phyloP scores from a whole-genome alignment of 2,113 vertebrate genomes.

The Aptenodytes patagonicus region DNA sequence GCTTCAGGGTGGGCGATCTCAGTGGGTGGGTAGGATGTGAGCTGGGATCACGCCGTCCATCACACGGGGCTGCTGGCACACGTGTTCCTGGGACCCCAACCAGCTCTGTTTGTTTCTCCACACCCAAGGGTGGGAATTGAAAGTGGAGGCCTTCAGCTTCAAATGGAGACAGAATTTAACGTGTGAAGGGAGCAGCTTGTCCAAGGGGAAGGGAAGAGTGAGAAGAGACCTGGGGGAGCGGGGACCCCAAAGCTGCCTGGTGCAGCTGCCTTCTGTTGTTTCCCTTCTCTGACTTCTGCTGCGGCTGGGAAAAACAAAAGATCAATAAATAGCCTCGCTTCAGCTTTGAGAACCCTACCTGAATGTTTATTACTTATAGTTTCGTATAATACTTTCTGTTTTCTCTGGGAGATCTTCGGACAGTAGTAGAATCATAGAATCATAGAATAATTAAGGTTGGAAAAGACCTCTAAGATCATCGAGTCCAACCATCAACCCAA shows the following conservation, averaged over 20 bases:
- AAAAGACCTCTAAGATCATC: too few relatives aligned
- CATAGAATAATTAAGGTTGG: too few relatives aligned
- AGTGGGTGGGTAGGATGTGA: background rate
- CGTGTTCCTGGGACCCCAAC: background rate
- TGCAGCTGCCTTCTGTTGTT: background rate
- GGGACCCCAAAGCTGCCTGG: background rate
- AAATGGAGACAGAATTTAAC: background rate
- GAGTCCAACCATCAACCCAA: too few relatives aligned
- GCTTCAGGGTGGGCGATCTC: background rate
- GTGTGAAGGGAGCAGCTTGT: background rate
- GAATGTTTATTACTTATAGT: background rate
- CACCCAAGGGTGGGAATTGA: background rate
- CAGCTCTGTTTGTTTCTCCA: background rate
- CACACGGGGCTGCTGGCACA: background rate
- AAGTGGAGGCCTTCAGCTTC: background rate
- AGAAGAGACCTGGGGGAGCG: background rate
- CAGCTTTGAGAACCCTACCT: background rate
- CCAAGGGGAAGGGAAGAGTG: background rate
- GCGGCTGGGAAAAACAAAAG: background rate
- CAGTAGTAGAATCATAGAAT: background rate
- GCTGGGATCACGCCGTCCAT: background rate
- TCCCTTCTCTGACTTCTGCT: background rate
- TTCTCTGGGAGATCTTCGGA: background rate
- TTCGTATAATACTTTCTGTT: background rate
- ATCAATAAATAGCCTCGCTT: background rate